Percentiles rank a stretch among this genome's conserved stretches.
Conservation (phyloP, 1,140 invertebrate genomes). For the Calycopis cecrops region DNA sequence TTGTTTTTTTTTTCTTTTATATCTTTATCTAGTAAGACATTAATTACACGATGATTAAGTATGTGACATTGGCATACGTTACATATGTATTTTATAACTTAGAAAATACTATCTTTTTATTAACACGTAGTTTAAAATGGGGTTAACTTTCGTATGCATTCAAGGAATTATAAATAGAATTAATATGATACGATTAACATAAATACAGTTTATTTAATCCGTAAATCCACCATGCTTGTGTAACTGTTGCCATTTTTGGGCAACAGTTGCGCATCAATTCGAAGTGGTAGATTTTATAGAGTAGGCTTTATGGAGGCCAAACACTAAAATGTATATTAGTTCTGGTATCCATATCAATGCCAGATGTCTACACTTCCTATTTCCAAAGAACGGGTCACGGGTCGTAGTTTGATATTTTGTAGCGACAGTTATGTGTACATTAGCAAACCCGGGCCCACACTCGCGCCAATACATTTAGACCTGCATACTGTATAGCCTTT, state of each 20-base stretch:
- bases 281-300: neutral
- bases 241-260: neutral
- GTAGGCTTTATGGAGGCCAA: neutral
- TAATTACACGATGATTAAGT: too few species aligned
- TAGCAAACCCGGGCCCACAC: constrained; percentile 45
- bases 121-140: too few species aligned
- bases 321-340: constrained; percentile 24
- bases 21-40: too few species aligned
- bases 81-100: too few species aligned
- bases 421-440: constrained; percentile 57
- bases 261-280: neutral
- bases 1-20: too few species aligned
- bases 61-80: too few species aligned
- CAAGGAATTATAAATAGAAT: neutral
- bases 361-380: constrained; percentile 35
- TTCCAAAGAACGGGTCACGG: constrained; percentile 46
- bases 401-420: constrained; percentile 59
- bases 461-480: constrained; percentile 32
- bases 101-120: too few species aligned
- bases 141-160: too few species aligned
- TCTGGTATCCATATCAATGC: constrained; percentile 24
- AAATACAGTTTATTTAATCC: neutral
- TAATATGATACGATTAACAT: too few species aligned
- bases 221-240: neutral
- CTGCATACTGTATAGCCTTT: constrained; percentile 42